A percentile compares a stretch with the other conserved stretches of the same genome.
These are phyloP conservation scores for Agrochola lychnidis DNA, from an alignment of 2,888 invertebrate genomes.

Conservation along the genomic window DNA sequence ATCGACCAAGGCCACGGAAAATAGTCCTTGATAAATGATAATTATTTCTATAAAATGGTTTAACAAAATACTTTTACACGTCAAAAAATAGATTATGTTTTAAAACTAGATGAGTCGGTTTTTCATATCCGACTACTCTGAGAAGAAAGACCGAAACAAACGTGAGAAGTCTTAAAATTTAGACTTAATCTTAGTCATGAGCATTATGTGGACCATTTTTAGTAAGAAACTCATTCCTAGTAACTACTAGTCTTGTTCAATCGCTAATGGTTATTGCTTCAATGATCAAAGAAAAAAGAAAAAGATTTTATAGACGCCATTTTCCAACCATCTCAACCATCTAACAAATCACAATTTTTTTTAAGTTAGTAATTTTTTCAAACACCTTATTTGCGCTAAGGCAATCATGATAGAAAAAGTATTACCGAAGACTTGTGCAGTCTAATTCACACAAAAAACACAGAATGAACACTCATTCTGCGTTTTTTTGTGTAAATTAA, in stretches of 20 bases:
- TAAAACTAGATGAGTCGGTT: too few species aligned
- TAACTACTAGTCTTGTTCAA: not conserved
- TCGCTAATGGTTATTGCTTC: not conserved
- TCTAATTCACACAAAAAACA: too few species aligned
- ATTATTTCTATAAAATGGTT: too few species aligned
- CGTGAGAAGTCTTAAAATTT: too few species aligned
- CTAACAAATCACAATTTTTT: not conserved
- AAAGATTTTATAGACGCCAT: not conserved
- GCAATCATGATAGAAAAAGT: not conserved
- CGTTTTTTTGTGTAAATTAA: constrained; percentile 14
- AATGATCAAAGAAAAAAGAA: not conserved
- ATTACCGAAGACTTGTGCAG: too few species aligned
- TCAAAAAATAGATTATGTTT: too few species aligned
- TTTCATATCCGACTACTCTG: too few species aligned
- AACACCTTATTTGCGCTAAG: not conserved
- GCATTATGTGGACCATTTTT: too few species aligned
- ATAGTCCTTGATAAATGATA: not conserved
- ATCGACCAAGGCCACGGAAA: not conserved
- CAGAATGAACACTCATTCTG: not conserved
- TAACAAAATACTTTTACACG: too few species aligned
- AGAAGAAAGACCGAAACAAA: too few species aligned
- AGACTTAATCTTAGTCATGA: too few species aligned
- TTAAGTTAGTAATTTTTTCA: not conserved
- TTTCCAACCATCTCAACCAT: not conserved
- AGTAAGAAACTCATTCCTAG: too few species aligned